A percentile compares a stretch with the other conserved stretches of the same genome.
Evolutionary conservation across 2,888 invertebrate genomes (phyloP).

Genomic region (Dioctria rufipes): DNA sequence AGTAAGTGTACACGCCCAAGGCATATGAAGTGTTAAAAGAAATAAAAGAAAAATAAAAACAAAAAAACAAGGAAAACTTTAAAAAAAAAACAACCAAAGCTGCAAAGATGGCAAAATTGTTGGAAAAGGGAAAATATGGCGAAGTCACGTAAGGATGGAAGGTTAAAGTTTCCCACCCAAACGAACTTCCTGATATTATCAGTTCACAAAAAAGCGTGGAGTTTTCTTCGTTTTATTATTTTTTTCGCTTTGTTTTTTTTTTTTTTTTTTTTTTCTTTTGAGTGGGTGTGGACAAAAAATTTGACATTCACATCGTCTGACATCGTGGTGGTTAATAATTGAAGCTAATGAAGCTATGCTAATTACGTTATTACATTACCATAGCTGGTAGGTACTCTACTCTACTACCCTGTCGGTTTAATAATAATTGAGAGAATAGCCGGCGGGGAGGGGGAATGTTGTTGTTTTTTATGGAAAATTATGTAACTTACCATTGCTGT

Average conservation of each 20-base stretch:
- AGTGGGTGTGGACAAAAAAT: too few relatives aligned
- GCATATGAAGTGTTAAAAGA: conserved; percentile 37
- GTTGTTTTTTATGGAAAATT: too few relatives aligned
- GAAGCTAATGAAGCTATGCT: conserved; percentile 42
- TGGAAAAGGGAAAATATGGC: conserved; percentile 29
- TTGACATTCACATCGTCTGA: conserved; percentile 17
- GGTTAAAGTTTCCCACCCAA: not conserved
- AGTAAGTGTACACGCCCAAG: not conserved
- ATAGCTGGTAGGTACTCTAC: too few relatives aligned
- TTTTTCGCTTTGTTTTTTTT: too few relatives aligned
- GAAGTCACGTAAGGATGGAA: conserved; percentile 10
- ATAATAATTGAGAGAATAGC: not conserved
- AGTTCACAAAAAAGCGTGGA: too few relatives aligned
- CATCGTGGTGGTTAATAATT: conserved; percentile 30
- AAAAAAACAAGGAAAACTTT: not conserved
- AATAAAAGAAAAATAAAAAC: conserved; percentile 6
- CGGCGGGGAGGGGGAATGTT: too few relatives aligned
- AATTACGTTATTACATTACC: conserved; percentile 42
- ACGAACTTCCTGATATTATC: not conserved
- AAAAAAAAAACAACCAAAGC: too few relatives aligned
- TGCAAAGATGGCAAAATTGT: conserved; percentile 15
- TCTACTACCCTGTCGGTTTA: conserved; percentile 13
- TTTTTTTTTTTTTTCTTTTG: too few relatives aligned
- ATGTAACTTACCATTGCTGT: too few relatives aligned
- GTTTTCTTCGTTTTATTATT: too few relatives aligned